These are phyloP conservation scores for Heliconius eleuchia DNA, from an alignment of 1,140 invertebrate genomes.

Conservation along the genomic window DNA sequence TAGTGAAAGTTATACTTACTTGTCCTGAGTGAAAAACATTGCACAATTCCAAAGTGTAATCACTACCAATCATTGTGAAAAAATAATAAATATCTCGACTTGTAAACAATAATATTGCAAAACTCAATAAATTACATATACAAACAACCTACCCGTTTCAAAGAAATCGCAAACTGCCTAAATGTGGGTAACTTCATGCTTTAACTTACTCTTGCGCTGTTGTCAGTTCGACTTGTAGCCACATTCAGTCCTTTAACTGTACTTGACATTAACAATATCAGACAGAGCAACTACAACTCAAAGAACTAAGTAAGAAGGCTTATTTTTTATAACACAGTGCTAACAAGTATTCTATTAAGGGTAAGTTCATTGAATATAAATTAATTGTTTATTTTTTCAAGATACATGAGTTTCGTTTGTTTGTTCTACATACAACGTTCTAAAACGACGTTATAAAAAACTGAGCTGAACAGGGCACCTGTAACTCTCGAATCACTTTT, in stretches of 20 bases:
- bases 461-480: no score
- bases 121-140: slow-evolving; percentile 46
- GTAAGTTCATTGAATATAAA: neutral
- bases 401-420: no score
- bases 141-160: slow-evolving; percentile 45
- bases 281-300: slow-evolving; percentile 28
- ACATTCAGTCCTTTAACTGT: slow-evolving; percentile 59
- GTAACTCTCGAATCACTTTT: no score
- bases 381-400: neutral
- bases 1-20: slow-evolving; percentile 78
- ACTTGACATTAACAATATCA: slow-evolving; percentile 48
- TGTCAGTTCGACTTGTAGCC: slow-evolving; percentile 55
- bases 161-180: slow-evolving; percentile 51
- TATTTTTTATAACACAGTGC: slow-evolving; percentile 11
- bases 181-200: slow-evolving; percentile 56
- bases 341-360: slow-evolving; percentile 38
- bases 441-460: no score
- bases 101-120: slow-evolving; percentile 24
- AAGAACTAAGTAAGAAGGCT: slow-evolving; percentile 2
- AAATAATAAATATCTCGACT: neutral
- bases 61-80: slow-evolving; percentile 86
- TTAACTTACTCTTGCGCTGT: slow-evolving; percentile 52
- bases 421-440: no score
- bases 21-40: slow-evolving; percentile 95
- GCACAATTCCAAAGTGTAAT: slow-evolving; percentile 92